These are phyloP conservation scores for Pterostichus madidus DNA, from an alignment of 2,888 invertebrate species.

Conservation along the genomic window DNA sequence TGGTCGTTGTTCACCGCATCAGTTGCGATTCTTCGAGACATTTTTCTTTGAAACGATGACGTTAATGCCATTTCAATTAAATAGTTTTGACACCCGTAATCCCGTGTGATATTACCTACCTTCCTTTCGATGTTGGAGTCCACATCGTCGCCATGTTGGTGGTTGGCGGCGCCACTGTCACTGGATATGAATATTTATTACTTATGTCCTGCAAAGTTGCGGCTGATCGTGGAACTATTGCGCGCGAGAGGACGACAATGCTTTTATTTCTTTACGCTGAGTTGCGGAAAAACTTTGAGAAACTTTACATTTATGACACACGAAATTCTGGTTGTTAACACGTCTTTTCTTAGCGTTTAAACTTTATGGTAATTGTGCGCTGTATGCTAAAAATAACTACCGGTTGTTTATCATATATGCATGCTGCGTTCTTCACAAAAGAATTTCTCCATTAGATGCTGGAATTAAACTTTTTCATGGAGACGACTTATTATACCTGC, in stretches of 20 bases:
- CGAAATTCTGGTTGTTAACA: constrained; percentile 61
- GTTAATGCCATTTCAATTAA: constrained; percentile 66
- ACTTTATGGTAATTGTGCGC: constrained; percentile 64
- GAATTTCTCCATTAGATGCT: constrained; percentile 43
- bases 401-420: constrained; percentile 55
- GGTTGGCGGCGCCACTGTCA: constrained; percentile 13
- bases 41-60: constrained; percentile 63
- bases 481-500: constrained; percentile 23
- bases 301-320: constrained; percentile 61
- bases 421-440: constrained; percentile 20
- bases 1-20: constrained; percentile 45
- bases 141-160: constrained; percentile 1
- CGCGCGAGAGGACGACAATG: constrained; percentile 34
- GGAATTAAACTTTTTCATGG: constrained; percentile 46
- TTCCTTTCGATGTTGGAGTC: constrained; percentile 14
- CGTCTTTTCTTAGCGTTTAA: constrained; percentile 61
- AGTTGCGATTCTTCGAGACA: constrained; percentile 55
- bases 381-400: constrained; percentile 48
- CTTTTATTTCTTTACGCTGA: constrained; percentile 60
- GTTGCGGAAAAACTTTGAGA: constrained; percentile 60
- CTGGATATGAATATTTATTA: constrained; percentile 63
- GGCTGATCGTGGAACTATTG: constrained; percentile 56
- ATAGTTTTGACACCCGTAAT: constrained; percentile 66
- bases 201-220: constrained; percentile 55
- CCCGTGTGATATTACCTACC: constrained; percentile 63